phyloP scores from a whole-genome alignment of 2,797 vertebrate species.

The Pachyuromys duprasi region DNA sequence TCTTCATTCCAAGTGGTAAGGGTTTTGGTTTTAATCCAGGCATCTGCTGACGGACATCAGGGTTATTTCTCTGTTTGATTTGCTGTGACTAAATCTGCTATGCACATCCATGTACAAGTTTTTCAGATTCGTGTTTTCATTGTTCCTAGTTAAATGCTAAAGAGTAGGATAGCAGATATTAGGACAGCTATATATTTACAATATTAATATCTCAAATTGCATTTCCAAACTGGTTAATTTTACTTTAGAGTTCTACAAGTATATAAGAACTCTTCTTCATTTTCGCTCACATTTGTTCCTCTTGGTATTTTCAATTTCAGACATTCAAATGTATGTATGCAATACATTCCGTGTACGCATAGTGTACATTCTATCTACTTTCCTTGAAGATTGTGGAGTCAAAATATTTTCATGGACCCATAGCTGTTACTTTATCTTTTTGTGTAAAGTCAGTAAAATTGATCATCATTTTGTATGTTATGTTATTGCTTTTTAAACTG shows the following conservation, averaged over 20 bases:
- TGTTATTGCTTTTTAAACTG: background rate
- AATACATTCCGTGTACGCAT: background rate
- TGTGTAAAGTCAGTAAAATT: background rate
- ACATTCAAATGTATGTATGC: background rate
- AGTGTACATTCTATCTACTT: background rate
- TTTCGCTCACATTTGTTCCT: background rate
- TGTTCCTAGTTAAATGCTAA: background rate
- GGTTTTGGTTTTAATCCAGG: background rate
- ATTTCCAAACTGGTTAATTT: background rate
- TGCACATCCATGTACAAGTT: background rate
- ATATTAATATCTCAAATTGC: background rate
- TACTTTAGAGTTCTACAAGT: background rate
- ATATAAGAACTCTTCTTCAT: background rate
- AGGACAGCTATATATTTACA: background rate
- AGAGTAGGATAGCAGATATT: background rate
- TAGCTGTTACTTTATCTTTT: background rate
- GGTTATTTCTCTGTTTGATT: background rate
- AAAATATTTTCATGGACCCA: background rate
- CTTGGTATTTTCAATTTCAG: background rate
- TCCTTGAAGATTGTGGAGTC: background rate
- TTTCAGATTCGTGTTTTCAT: background rate
- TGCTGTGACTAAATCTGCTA: slow-evolving; percentile 5
- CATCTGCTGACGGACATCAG: background rate
- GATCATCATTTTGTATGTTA: background rate
- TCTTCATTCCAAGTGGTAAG: background rate